A percentile compares a stretch with the other conserved stretches of the same genome.
Conservation (phyloP, 2,888 invertebrate species). For the Balanococcus diminutus region DNA sequence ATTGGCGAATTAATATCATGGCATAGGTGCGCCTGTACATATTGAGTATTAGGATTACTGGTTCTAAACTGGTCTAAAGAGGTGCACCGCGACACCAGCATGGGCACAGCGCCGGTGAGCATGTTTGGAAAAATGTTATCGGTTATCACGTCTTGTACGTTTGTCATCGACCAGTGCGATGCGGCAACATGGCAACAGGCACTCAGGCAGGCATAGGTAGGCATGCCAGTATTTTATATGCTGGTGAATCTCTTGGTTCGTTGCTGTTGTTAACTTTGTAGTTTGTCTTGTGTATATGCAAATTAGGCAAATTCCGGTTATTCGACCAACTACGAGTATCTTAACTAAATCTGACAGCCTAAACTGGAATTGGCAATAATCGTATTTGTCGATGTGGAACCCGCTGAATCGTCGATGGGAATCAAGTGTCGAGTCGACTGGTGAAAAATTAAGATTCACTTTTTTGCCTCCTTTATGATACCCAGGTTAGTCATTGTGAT, state of each 20-base stretch:
- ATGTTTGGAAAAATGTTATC: slow-evolving; percentile 2
- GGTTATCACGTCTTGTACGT: slow-evolving; percentile 14
- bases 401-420: not conserved
- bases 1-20: slow-evolving; percentile 21
- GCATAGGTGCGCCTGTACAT: not conserved
- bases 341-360: slow-evolving; percentile 36
- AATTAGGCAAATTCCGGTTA: slow-evolving; percentile 40
- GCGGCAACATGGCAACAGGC: slow-evolving; percentile 2
- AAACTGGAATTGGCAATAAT: slow-evolving; percentile 36
- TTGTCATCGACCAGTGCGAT: not conserved
- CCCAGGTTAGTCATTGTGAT: not conserved
- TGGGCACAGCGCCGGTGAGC: not conserved
- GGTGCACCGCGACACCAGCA: not conserved
- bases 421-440: not conserved
- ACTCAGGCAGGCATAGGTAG: no score
- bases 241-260: not conserved
- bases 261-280: slow-evolving; percentile 12
- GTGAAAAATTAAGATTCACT: not conserved
- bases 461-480: not conserved
- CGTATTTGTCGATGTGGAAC: slow-evolving; percentile 33
- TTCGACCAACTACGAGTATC: slow-evolving; percentile 3
- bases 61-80: not conserved
- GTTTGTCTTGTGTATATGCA: slow-evolving; percentile 1
- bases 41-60: not conserved
- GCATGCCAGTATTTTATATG: not conserved